Evolutionary conservation across 53 echinoderm and acorn worm species (phyloP).

Genomic region (Echinometra lucunter): DNA sequence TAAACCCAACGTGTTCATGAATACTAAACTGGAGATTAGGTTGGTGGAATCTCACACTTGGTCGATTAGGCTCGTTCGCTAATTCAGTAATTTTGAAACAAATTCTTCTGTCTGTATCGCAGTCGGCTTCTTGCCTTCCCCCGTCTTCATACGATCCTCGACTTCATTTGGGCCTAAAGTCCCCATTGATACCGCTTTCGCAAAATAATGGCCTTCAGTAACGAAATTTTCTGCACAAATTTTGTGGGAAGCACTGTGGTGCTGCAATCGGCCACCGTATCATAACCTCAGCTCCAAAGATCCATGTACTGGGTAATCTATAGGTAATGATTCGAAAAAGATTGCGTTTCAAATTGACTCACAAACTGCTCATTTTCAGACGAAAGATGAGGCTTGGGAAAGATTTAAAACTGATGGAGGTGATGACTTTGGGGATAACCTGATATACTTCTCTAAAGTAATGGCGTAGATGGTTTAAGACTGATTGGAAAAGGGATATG

Average conservation of each 20-base stretch:
- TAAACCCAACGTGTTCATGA: slow-evolving; percentile 42
- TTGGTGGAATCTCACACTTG: slow-evolving; percentile 40
- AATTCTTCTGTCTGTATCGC: slow-evolving; percentile 28
- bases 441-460: slow-evolving; percentile 8
- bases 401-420: slow-evolving; percentile 11
- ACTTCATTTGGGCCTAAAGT: slow-evolving; percentile 49
- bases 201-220: slow-evolving; percentile 31
- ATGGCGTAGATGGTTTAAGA: background rate
- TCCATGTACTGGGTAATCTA: background rate
- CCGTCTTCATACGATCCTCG: slow-evolving; percentile 37
- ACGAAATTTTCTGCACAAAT: background rate
- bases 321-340: slow-evolving; percentile 6
- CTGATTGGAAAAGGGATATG: slow-evolving; percentile 28
- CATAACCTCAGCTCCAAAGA: slow-evolving; percentile 5
- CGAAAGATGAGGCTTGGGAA: slow-evolving; percentile 10
- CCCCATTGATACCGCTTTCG: background rate
- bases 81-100: slow-evolving; percentile 53
- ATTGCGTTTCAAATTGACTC: slow-evolving; percentile 47
- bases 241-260: slow-evolving; percentile 6
- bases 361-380: background rate
- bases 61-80: slow-evolving; percentile 59
- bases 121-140: slow-evolving; percentile 32
- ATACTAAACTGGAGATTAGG: slow-evolving; percentile 55
- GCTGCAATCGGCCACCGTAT: background rate
- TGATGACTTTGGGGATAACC: slow-evolving; percentile 34